These are phyloP conservation scores for Nilaparvata lugens DNA, from an alignment of 1,140 invertebrate genomes.

Conservation along the genomic window DNA sequence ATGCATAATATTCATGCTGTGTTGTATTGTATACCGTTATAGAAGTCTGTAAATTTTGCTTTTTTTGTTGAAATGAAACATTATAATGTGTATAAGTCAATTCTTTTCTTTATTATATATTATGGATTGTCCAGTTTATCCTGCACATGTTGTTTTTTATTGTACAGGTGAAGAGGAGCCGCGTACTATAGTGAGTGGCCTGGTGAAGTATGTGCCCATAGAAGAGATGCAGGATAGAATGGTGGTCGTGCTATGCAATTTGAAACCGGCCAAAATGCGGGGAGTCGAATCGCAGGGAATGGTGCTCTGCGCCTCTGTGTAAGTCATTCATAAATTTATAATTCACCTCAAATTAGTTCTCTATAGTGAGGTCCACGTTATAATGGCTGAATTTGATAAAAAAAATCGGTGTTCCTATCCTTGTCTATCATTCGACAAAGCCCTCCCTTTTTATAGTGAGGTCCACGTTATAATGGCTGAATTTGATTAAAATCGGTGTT, in stretches of 20 bases:
- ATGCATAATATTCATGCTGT: no score
- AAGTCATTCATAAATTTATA: constrained; percentile 33
- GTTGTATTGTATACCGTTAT: no score
- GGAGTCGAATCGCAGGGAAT: constrained; percentile 83
- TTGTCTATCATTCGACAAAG: no score
- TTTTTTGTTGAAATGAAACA: no score
- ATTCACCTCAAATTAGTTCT: not conserved
- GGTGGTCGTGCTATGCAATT: constrained; percentile 85
- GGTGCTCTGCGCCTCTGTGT: constrained; percentile 85
- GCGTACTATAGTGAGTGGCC: constrained; percentile 74
- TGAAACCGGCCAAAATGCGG: constrained; percentile 89
- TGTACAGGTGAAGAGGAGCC: constrained; percentile 47
- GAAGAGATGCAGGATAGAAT: constrained; percentile 78
- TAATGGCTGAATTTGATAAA: not conserved
- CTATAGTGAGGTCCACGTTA: not conserved
- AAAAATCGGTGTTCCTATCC: not conserved
- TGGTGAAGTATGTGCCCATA: constrained; percentile 81
- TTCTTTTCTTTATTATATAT: no score
- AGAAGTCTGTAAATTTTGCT: no score
- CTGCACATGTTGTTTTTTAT: no score
- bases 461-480: no score
- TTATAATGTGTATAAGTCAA: no score
- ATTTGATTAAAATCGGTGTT: not conserved
- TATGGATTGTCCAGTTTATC: no score
- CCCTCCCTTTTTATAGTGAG: no score